A percentile compares a stretch with the other conserved stretches of the same genome.
Evolutionary conservation across 2,797 vertebrate genomes (phyloP).

Genomic region (Sebastes hopkinsi): DNA sequence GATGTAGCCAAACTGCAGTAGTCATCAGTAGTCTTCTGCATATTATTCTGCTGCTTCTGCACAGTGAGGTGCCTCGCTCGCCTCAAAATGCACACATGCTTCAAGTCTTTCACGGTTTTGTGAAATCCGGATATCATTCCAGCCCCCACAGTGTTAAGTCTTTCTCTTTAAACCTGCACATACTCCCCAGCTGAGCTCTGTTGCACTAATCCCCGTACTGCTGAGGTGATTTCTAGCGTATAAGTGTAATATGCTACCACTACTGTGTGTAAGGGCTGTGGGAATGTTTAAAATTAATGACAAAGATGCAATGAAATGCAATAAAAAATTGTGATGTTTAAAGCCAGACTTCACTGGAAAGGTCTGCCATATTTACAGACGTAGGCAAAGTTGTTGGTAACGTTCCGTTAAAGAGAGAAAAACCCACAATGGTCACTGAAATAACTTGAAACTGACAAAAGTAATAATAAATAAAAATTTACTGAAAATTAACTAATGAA

Average conservation of each 20-base stretch:
- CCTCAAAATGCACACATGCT: neutral
- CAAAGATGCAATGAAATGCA: neutral
- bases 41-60: neutral
- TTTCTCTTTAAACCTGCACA: constrained; percentile 15
- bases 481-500: too few relatives aligned
- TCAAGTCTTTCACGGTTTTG: neutral
- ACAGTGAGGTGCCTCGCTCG: neutral
- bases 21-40: neutral
- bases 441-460: too few relatives aligned
- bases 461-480: too few relatives aligned
- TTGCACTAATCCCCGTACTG: constrained; percentile 15
- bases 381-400: too few relatives aligned
- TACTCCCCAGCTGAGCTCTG: constrained; percentile 4
- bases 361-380: neutral
- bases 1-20: neutral
- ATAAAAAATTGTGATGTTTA: neutral
- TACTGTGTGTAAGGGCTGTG: neutral
- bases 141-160: neutral
- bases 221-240: constrained; percentile 5
- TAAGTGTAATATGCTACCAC: neutral
- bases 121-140: neutral
- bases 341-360: neutral
- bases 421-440: too few relatives aligned
- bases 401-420: too few relatives aligned
- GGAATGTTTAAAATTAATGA: neutral